A percentile compares a stretch with the other conserved stretches of the same genome.
Conservation (phyloP, 2,888 invertebrate genomes). For the Helleia helle region DNA sequence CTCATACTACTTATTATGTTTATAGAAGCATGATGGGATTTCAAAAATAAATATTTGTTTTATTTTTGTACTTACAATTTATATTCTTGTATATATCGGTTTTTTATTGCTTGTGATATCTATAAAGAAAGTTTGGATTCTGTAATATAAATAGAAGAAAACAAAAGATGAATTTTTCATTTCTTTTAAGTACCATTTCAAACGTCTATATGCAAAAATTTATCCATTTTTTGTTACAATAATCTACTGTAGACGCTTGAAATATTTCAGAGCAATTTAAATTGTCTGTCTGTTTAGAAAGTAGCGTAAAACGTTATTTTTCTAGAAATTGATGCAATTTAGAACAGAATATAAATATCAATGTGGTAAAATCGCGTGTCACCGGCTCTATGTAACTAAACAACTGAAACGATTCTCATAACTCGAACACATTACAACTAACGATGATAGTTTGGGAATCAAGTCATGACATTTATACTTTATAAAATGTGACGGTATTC, state of each 20-base stretch:
- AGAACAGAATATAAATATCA: slow-evolving; percentile 19
- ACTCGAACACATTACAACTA: slow-evolving; percentile 54
- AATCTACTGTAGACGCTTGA: too few species aligned
- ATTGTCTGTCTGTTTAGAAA: not conserved
- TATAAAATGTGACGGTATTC: slow-evolving; percentile 13
- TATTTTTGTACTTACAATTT: not conserved
- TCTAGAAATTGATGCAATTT: slow-evolving; percentile 1
- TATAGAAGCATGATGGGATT: not conserved
- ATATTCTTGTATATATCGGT: too few species aligned
- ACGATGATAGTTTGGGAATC: slow-evolving; percentile 65
- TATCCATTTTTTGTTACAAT: too few species aligned
- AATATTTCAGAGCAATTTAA: not conserved
- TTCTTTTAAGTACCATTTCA: too few species aligned
- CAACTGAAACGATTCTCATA: slow-evolving; percentile 61
- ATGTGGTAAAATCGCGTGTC: slow-evolving; percentile 44
- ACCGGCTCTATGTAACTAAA: slow-evolving; percentile 50
- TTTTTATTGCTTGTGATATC: too few species aligned
- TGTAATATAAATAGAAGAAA: too few species aligned
- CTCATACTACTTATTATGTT: not conserved
- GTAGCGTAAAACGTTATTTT: not conserved
- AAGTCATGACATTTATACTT: slow-evolving; percentile 29
- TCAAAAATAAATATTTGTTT: too few species aligned
- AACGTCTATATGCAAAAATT: too few species aligned
- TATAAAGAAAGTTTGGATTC: too few species aligned
- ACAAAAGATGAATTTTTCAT: too few species aligned